Evolutionary conservation across 1,140 invertebrate genomes (phyloP), one percentile per base, ranked within the genome.

Genomic region (Sesamia nonagrioides): DNA sequence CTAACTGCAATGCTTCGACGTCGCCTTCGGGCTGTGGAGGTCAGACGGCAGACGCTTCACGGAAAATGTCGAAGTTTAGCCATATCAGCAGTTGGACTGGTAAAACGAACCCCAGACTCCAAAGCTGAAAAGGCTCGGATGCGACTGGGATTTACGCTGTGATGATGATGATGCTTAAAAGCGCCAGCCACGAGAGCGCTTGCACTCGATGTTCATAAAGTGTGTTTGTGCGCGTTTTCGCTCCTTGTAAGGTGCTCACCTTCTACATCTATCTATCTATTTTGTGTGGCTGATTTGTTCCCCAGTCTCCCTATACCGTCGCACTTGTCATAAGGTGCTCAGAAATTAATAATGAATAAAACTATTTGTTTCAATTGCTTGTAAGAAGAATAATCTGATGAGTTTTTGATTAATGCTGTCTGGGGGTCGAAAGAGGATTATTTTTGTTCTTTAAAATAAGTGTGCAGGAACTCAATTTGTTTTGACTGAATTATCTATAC

Each of bases 291-390:
- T 66, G 74, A 48, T 52, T 54, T 50, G n/a, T 45, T 27, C 54
- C 54, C 48, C 27, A 33, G 48, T 33, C 18, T 58, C 9, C 54
- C 13, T 48, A 17, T 27, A 75, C 27, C 60, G 42, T 45, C 73
- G 56, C 54, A 52, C 48, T 50, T 40, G 48, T 58, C 27, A 27
- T 50, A 72, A 72, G 7, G 35, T 61, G 21, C 42, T 54, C 17
- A 27, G 48, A 61, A 77, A 77, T 77, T 77, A 61, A 75, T 75
- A 61, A 54, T 66, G 40, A 56, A 77, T 56, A 21, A 35, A 66
- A 77, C 74, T 77, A 77, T 66, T 77, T 66, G 50, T 66, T 54
- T 66, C 61, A 42, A 68, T 50, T 61, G 73, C 73, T 76, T 42
- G 11, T 18, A 17, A 21, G 42, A 50, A 61, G 42, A 35, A 63